Evolutionary conservation across 2,113 vertebrate genomes (phyloP), one percentile per base, ranked within the genome.

Genomic region (Miniopterus natalensis): DNA sequence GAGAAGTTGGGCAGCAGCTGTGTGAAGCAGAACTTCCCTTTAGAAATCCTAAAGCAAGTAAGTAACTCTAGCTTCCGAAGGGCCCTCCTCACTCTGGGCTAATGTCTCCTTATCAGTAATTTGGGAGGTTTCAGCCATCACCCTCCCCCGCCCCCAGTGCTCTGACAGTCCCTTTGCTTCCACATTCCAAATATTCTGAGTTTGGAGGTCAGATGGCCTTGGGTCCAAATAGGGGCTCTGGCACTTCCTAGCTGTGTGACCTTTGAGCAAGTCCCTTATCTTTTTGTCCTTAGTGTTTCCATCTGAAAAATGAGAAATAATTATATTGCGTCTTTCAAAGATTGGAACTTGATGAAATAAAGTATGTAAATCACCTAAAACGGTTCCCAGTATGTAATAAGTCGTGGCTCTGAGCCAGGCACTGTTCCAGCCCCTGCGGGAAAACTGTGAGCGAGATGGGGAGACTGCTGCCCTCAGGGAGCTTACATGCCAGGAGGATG

Each of bases 1-100:
- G 81, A 31, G 90, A 92, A 96, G 90, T 53, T 95, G 81, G 92
- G 92, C 40, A 94, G 96, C 95, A 96, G 91, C 95, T 96, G 81
- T 88, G 53, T 74, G 79, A 83, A 96, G 81, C 78, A 92, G 88
- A 92, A 90, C 95, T 96, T 95, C 88, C 88, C 91, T 94, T 84
- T 47, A 66, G 85, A 96, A 96, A 91, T 53, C 90, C 85, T 95
- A 78, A 88, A 73, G 78, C 63, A 73, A 95, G 78, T 68, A 73
- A 95, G 90, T 59, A 77, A 57, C 61, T 89, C 71, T 40, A 68
- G 77, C 45, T 94, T 92, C 51, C 65, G 61, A 68, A 27, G n/a
- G 70, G 40, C 20, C 84, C 36, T 79, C 55, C 66, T 80, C 9
- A 40, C 11, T 79, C 42, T 40, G 14, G n/a, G 23, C 47, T 59